Evolutionary conservation across 2,888 invertebrate species (phyloP).

Genomic region (Netelia fuscicornis): DNA sequence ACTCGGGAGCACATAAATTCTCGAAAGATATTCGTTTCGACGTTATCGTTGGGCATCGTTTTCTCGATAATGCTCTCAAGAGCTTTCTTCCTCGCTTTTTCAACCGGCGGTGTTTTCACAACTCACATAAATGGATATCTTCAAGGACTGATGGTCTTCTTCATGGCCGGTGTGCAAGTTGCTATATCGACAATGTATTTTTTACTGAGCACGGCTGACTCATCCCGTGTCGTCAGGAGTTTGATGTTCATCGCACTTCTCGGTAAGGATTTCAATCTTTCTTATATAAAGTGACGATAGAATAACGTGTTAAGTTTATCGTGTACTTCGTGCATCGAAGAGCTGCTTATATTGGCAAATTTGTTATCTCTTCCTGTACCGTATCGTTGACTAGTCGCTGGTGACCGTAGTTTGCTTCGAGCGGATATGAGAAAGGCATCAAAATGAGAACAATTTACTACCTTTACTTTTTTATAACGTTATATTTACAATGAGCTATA

Average conservation of each 20-base stretch:
- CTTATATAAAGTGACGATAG: not conserved
- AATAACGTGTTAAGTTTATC: not conserved
- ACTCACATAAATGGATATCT: slow-evolving; percentile 90
- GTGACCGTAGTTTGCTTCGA: too few species aligned
- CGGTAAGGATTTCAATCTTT: slow-evolving; percentile 80
- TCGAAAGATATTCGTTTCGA: slow-evolving; percentile 87
- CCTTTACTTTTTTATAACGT: too few species aligned
- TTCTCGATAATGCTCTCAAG: slow-evolving; percentile 89
- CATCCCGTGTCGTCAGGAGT: slow-evolving; percentile 82
- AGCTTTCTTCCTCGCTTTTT: slow-evolving; percentile 88
- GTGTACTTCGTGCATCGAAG: not conserved
- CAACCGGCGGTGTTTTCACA: slow-evolving; percentile 89
- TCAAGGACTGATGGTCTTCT: slow-evolving; percentile 88
- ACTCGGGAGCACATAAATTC: slow-evolving; percentile 85
- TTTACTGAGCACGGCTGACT: slow-evolving; percentile 75
- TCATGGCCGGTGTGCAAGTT: slow-evolving; percentile 88
- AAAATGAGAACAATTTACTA: too few species aligned
- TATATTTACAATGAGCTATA: too few species aligned
- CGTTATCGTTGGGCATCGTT: slow-evolving; percentile 87
- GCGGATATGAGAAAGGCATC: too few species aligned
- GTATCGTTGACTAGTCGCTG: too few species aligned
- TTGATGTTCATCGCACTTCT: slow-evolving; percentile 84
- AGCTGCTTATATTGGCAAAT: not conserved
- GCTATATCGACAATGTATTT: slow-evolving; percentile 81
- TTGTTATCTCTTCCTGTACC: not conserved